Base-by-base conservation (phyloP, 2,888 invertebrate species). In the Perithous albicinctus region DNA sequence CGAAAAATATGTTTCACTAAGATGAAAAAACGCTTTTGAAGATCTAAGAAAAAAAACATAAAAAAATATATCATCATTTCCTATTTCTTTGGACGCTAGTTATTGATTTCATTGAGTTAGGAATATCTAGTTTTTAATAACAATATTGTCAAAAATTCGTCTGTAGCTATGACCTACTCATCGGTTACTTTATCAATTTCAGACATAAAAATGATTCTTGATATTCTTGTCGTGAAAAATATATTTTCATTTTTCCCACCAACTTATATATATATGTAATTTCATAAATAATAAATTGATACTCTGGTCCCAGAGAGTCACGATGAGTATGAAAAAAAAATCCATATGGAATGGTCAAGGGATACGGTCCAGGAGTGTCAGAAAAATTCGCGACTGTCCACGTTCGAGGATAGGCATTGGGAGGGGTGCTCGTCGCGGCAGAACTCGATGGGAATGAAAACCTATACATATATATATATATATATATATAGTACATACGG, bases 361-460 rank as follows among this genome's bases (percentile, higher is more conserved):
- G 72, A 75, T 23, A 72, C 46, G 69, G 73, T 76, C 64, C 64
- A 78, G 82, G 77, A 73, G 80, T 80, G 83, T 75, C 78, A 78
- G 73, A 84, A 84, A 83, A 85, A 84, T 85, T 81, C 67, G 76
- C 81, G 61, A 10, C 77, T 66, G 74, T 78, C 70, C 80, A 70
- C 56, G 38, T 59, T 56, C 69, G 74, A 56, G 69, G 73, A 77
- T 43, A 63, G 70, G 46, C 67, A 78, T 72, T 67, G 67, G 59
- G 64, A 23, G 66, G 15, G 51, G n/a, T 59, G 64, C 59, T 63
- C 67, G 72, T 79, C 78, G 76, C 72, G 76, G 76, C 76, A 82
- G 48, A 73, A 78, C 84, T 74, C 77, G 76, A 82, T 77, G 82
- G 82, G 66, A 86, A 88, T 87, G 87, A 87, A 89, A 77, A 20